Conservation (phyloP, 2,888 invertebrate genomes). For the Caenorhabditis plicata region DNA sequence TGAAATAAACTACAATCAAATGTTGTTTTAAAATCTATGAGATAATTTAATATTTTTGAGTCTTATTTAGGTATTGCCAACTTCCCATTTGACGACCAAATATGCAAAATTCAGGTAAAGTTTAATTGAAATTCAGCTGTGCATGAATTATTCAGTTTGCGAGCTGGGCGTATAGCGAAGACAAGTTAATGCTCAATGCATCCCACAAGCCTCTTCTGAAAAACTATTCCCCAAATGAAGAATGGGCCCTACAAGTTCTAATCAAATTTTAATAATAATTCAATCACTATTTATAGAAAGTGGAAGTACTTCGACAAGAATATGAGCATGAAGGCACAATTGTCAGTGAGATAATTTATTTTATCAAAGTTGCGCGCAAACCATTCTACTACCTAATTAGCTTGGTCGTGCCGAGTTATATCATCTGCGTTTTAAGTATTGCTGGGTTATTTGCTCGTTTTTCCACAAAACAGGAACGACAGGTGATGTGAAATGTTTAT, state of each 20-base stretch:
- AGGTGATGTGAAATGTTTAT: slow-evolving; percentile 36
- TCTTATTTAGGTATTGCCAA: slow-evolving; percentile 42
- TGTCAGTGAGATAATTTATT: slow-evolving; percentile 47
- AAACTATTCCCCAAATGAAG: slow-evolving; percentile 53
- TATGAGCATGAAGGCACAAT: slow-evolving; percentile 50
- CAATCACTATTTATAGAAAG: slow-evolving; percentile 29
- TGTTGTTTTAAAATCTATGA: no score
- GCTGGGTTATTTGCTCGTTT: slow-evolving; percentile 57
- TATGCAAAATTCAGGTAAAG: slow-evolving; percentile 45
- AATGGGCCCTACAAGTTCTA: slow-evolving; percentile 55
- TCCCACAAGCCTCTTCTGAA: slow-evolving; percentile 40
- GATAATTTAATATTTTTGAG: no score
- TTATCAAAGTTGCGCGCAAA: slow-evolving; percentile 46
- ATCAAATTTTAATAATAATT: not conserved
- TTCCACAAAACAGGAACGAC: slow-evolving; percentile 53
- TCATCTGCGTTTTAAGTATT: slow-evolving; percentile 54
- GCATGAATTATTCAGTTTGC: slow-evolving; percentile 41
- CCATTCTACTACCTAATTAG: slow-evolving; percentile 54
- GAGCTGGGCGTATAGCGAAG: slow-evolving; percentile 56
- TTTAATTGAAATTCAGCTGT: not conserved
- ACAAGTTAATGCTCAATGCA: slow-evolving; percentile 47
- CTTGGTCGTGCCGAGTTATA: slow-evolving; percentile 53
- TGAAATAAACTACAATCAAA: no score
- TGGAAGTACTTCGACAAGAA: slow-evolving; percentile 35
- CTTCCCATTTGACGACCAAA: slow-evolving; percentile 56